A percentile compares a stretch with the other conserved stretches of the same genome.
phyloP scores from a whole-genome alignment of 2,888 invertebrate species.

The Sarcophaga carnaria region DNA sequence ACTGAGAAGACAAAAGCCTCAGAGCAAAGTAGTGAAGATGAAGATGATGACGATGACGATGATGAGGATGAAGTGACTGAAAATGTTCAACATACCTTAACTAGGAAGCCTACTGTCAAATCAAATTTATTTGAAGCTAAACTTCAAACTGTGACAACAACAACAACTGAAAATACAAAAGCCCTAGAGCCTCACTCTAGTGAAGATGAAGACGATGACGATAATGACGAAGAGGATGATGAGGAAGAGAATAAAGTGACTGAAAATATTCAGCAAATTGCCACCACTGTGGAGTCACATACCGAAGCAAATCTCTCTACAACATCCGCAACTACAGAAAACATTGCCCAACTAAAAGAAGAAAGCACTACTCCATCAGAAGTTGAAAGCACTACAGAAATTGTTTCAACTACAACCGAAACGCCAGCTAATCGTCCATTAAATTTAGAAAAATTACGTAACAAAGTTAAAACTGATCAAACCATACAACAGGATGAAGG shows the following conservation, averaged over 20 bases:
- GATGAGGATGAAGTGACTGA: conserved; percentile 36
- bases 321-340: conserved; percentile 37
- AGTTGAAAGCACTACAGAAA: conserved; percentile 23
- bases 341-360: not conserved
- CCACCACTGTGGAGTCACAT: not conserved
- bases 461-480: conserved; percentile 69
- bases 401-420: not conserved
- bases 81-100: not conserved
- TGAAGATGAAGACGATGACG: conserved; percentile 56
- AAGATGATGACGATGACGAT: conserved; percentile 36
- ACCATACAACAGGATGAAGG: not conserved
- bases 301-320: conserved; percentile 29
- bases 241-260: conserved; percentile 30
- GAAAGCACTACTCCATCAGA: not conserved
- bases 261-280: not conserved
- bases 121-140: not conserved
- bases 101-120: no score
- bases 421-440: conserved; percentile 25
- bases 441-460: conserved; percentile 72
- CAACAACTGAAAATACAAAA: conserved; percentile 26
- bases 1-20: conserved; percentile 8
- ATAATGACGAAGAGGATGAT: conserved; percentile 25
- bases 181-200: not conserved
- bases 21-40: conserved; percentile 41
- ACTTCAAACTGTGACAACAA: conserved; percentile 20